phyloP scores from a whole-genome alignment of 2,113 vertebrate species.

The Oenanthe oenanthe region DNA sequence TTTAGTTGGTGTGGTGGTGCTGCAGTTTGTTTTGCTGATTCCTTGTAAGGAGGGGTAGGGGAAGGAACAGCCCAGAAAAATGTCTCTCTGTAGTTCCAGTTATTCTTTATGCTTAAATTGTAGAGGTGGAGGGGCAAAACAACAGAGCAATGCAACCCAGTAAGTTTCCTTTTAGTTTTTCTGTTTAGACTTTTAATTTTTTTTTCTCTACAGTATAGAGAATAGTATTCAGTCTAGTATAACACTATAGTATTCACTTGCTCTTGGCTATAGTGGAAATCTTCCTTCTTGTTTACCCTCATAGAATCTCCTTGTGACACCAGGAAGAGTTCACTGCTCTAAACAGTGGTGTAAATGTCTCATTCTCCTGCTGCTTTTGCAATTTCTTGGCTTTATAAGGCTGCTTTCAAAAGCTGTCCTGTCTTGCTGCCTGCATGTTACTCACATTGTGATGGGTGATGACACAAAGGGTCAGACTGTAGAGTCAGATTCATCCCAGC shows the following conservation, averaged over 20 bases:
- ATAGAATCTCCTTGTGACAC: not conserved
- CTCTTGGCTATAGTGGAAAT: not conserved
- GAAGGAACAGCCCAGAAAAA: not conserved
- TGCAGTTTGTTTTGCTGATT: slow-evolving; percentile 28
- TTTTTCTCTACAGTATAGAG: not conserved
- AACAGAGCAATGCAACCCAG: not conserved
- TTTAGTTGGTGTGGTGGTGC: not conserved
- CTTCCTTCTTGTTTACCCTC: not conserved
- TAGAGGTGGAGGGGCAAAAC: not conserved
- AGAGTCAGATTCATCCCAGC: not conserved
- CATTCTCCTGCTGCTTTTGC: not conserved
- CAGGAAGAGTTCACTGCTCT: not conserved
- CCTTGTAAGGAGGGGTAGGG: not conserved
- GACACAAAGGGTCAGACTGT: not conserved
- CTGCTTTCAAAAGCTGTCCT: not conserved
- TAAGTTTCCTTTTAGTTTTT: not conserved
- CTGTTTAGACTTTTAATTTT: not conserved
- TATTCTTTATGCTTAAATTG: not conserved
- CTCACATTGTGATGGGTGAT: not conserved
- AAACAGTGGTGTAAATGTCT: not conserved
- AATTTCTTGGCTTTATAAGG: not conserved
- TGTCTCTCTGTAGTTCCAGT: not conserved
- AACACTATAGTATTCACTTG: not conserved
- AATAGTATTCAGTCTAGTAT: no score
- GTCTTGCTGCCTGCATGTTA: not conserved